phyloP scores from a whole-genome alignment of 1,140 invertebrate genomes.

The Ephestia elutella region DNA sequence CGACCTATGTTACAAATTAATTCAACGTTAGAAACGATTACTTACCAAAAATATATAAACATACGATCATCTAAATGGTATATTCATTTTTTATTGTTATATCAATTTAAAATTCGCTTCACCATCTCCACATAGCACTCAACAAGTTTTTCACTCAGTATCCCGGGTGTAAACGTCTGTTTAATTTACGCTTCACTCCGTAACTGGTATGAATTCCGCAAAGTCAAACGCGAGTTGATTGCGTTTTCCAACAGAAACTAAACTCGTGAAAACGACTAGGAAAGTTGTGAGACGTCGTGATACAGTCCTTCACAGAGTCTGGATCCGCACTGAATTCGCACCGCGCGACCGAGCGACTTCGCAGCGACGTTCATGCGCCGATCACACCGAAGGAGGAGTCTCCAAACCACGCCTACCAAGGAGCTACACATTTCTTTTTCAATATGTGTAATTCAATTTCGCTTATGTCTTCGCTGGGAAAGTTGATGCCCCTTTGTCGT shows the following conservation, averaged over 20 bases:
- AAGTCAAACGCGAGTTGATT: conserved; percentile 12
- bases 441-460: conserved; percentile 75
- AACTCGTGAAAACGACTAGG: conserved; percentile 29
- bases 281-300: conserved; percentile 42
- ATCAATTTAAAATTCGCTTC: conserved; percentile 9
- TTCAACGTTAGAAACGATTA: not conserved
- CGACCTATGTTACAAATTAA: too few relatives aligned
- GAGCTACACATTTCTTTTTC: conserved; percentile 74
- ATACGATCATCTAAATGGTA: conserved; percentile 14
- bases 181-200: not conserved
- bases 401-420: conserved; percentile 70
- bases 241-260: conserved; percentile 31
- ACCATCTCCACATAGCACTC: conserved; percentile 25
- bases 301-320: conserved; percentile 38
- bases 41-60: conserved; percentile 17
- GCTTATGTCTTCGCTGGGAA: conserved; percentile 74
- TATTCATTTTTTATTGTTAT: not conserved
- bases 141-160: conserved; percentile 28
- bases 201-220: not conserved
- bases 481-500: conserved; percentile 72
- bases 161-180: not conserved
- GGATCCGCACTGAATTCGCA: conserved; percentile 42
- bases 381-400: conserved; percentile 61
- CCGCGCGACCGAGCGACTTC: conserved; percentile 33
- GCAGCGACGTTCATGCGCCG: conserved; percentile 55